Conservation (phyloP, 2,888 invertebrate species). For the Mantis religiosa region DNA sequence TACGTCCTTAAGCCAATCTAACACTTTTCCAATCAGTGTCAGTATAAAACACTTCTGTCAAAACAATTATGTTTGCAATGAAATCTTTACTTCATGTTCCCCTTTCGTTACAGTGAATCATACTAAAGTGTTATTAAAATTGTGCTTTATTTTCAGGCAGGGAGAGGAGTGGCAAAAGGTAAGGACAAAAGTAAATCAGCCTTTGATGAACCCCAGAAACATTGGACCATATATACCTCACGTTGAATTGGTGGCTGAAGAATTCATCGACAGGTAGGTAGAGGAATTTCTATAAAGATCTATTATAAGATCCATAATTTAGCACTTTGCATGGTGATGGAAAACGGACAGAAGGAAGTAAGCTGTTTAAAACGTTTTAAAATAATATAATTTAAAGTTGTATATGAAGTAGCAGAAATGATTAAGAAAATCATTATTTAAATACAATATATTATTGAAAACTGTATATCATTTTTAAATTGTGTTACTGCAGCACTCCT, state of each 20-base stretch:
- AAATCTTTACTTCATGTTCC: background rate
- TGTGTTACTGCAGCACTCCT: no score
- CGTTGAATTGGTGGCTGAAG: slow-evolving; percentile 48
- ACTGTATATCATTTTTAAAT: no score
- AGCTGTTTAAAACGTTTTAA: no score
- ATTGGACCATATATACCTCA: slow-evolving; percentile 50
- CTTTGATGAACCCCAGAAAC: slow-evolving; percentile 59
- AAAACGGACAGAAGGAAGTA: no score
- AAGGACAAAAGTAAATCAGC: slow-evolving; percentile 63
- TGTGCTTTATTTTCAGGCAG: slow-evolving; percentile 43
- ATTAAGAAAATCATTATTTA: no score
- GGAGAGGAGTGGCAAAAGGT: slow-evolving; percentile 64
- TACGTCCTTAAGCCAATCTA: background rate
- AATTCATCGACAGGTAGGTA: slow-evolving; percentile 23
- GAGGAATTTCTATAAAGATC: background rate
- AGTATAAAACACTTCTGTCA: no score
- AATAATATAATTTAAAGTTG: no score
- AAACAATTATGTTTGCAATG: background rate
- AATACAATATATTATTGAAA: no score
- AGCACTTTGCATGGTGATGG: no score
- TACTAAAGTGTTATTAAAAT: background rate
- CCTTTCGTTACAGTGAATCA: background rate
- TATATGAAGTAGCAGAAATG: no score
- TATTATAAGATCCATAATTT: background rate
- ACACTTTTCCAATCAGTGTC: background rate